Conservation (phyloP, 2,113 vertebrate genomes). For the Meriones unguiculatus region DNA sequence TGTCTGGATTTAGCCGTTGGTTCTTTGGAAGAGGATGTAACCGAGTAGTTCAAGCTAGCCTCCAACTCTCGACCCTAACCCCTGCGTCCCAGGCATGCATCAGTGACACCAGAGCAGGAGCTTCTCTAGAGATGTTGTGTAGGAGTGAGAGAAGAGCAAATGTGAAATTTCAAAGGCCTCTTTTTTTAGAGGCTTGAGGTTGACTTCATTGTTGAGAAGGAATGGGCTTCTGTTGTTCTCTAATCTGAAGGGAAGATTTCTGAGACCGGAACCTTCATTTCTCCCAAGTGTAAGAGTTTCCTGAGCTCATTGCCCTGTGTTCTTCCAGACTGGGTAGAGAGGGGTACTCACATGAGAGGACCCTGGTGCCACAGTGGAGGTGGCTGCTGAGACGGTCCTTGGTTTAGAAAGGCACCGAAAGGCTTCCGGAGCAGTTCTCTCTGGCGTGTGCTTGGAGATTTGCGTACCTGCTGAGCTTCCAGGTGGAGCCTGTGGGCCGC, state of each 20-base stretch:
- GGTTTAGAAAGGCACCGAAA: neutral
- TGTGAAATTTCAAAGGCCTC: neutral
- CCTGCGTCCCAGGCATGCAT: neutral
- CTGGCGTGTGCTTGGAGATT: neutral
- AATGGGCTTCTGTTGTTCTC: slow-evolving; percentile 29
- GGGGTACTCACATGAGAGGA: neutral
- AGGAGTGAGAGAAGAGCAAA: neutral
- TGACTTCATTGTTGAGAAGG: neutral
- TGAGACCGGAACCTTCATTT: slow-evolving; percentile 28
- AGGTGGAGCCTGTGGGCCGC: too few relatives aligned
- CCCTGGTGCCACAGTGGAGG: neutral
- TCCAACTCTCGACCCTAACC: neutral
- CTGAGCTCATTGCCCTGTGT: neutral
- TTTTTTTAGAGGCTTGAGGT: neutral
- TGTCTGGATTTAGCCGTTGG: neutral
- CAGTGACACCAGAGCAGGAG: neutral
- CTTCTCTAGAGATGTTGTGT: neutral
- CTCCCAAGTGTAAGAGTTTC: slow-evolving; percentile 5
- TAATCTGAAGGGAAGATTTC: slow-evolving; percentile 33
- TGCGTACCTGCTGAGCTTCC: neutral
- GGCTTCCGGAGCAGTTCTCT: neutral
- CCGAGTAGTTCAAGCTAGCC: neutral
- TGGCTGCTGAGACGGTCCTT: neutral
- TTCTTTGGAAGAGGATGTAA: neutral
- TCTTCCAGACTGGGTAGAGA: neutral